Evolutionary conservation across 2,888 invertebrate species (phyloP).

Genomic region (Urechis unicinctus): DNA sequence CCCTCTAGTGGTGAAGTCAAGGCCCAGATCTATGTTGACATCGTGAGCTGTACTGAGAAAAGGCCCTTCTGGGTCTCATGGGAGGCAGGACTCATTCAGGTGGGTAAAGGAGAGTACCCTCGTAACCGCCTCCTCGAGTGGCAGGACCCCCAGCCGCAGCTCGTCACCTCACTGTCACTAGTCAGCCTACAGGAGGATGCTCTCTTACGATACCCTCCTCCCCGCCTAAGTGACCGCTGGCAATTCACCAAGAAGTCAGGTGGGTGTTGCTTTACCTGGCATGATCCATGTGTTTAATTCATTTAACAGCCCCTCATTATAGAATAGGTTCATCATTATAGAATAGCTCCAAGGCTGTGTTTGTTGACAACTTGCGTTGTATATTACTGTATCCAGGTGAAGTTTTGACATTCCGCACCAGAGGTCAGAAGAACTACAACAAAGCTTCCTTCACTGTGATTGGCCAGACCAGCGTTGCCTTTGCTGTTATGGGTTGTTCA

Average conservation of each 20-base stretch:
- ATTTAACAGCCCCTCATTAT: too few relatives aligned
- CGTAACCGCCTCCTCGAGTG: not conserved
- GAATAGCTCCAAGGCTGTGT: too few relatives aligned
- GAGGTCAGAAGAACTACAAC: not conserved
- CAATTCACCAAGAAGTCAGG: too few relatives aligned
- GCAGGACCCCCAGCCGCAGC: not conserved
- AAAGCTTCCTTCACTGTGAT: not conserved
- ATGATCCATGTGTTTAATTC: too few relatives aligned
- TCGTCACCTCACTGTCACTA: too few relatives aligned
- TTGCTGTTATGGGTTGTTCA: slow-evolving; percentile 1
- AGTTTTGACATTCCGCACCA: not conserved
- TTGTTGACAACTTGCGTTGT: too few relatives aligned
- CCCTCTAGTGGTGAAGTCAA: not conserved
- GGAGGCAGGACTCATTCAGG: not conserved
- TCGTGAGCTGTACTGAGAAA: not conserved
- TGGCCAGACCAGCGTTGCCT: not conserved
- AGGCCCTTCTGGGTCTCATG: not conserved
- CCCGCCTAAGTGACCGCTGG: too few relatives aligned
- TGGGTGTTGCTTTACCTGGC: too few relatives aligned
- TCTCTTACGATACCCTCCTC: too few relatives aligned
- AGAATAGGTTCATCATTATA: too few relatives aligned
- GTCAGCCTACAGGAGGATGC: too few relatives aligned
- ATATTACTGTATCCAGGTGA: not conserved
- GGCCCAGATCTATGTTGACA: not conserved
- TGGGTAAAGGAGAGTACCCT: not conserved